Evolutionary conservation across 2,113 vertebrate genomes (phyloP).

Genomic region (Halcyon senegalensis): DNA sequence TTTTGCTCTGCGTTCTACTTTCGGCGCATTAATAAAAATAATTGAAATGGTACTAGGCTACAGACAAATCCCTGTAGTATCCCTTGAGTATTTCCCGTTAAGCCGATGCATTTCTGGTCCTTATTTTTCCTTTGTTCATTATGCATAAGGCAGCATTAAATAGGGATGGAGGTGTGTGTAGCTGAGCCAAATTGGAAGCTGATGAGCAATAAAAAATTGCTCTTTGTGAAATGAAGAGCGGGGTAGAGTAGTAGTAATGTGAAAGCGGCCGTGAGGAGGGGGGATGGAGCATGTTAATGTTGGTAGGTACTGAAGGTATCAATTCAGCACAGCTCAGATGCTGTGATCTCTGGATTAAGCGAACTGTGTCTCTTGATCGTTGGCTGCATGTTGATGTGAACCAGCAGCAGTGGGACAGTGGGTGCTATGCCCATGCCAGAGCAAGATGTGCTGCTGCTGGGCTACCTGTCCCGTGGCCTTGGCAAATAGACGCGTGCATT

Average conservation of each 20-base stretch:
- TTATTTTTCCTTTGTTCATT: conserved; percentile 36
- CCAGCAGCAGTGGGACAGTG: rapidly evolving
- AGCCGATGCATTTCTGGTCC: background rate
- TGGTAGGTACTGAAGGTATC: background rate
- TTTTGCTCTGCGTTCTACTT: background rate
- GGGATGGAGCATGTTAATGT: background rate
- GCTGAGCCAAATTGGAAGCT: conserved; percentile 27
- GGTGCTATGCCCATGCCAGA: background rate
- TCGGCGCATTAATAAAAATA: conserved; percentile 24
- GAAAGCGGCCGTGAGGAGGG: background rate
- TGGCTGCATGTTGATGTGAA: rapidly evolving
- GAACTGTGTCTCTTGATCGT: background rate
- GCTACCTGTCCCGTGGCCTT: background rate
- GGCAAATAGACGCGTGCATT: no score
- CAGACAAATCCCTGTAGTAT: background rate
- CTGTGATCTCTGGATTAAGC: background rate
- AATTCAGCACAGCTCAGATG: background rate
- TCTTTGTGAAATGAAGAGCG: background rate
- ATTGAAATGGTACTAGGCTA: background rate
- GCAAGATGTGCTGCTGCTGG: background rate
- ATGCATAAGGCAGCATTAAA: background rate
- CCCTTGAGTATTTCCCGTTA: background rate
- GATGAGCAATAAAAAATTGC: background rate
- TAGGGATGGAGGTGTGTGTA: background rate
- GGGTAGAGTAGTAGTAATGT: background rate